Conservation (phyloP, 2,113 vertebrate species). For the Silurus glanis region DNA sequence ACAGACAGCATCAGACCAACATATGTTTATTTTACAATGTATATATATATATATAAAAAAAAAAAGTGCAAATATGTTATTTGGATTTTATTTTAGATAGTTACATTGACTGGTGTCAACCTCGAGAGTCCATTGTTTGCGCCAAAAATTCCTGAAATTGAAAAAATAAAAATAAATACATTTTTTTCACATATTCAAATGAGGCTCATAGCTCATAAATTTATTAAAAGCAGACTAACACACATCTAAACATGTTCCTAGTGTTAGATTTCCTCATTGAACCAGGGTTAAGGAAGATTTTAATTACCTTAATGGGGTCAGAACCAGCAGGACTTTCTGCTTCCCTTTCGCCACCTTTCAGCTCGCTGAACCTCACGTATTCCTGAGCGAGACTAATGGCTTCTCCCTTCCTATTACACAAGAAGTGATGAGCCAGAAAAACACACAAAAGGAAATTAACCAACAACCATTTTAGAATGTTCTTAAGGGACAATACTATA, state of each 20-base stretch:
- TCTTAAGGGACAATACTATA: too few relatives aligned
- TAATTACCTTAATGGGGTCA: conserved; percentile 77
- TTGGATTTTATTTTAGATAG: background rate
- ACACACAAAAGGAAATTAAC: background rate
- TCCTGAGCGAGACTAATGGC: conserved; percentile 76
- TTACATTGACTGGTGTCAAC: background rate
- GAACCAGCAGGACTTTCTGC: conserved; percentile 52
- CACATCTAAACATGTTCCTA: background rate
- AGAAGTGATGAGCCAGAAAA: background rate
- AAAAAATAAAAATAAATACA: background rate
- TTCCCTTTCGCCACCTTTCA: conserved; percentile 60
- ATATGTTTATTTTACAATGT: background rate
- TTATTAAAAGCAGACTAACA: background rate
- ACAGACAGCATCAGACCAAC: background rate
- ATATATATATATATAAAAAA: background rate
- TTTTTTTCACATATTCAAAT: background rate
- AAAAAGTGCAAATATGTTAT: background rate
- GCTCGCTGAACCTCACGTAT: conserved; percentile 68
- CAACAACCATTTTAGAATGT: background rate
- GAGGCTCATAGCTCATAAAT: background rate
- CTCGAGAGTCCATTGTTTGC: conserved; percentile 37
- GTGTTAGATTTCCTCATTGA: background rate
- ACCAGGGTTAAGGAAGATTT: too few relatives aligned
- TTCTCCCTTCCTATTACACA: conserved; percentile 75
- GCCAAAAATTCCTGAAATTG: conserved; percentile 63